Evolutionary conservation across 2,113 vertebrate species (phyloP).

Genomic region (Etheostoma cragini): DNA sequence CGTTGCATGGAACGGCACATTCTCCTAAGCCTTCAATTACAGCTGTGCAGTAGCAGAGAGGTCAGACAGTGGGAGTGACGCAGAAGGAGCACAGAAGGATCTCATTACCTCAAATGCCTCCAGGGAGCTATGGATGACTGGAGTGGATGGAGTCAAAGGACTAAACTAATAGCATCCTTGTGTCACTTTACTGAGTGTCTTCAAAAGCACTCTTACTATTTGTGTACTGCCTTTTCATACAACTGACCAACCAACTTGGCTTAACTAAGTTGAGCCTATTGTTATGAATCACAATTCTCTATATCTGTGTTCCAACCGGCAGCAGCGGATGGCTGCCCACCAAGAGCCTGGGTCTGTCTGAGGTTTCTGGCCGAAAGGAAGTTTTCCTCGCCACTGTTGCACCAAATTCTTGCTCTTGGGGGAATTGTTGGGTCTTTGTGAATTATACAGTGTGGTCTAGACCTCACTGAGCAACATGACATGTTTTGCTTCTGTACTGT

Average conservation of each 20-base stretch:
- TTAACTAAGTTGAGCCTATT: background rate
- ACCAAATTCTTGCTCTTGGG: too few species aligned
- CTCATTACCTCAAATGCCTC: constrained; percentile 76
- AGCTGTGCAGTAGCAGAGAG: constrained; percentile 61
- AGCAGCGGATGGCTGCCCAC: too few species aligned
- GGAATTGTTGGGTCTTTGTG: too few species aligned
- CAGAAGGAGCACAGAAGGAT: constrained; percentile 67
- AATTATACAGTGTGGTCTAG: too few species aligned
- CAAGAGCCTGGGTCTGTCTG: too few species aligned
- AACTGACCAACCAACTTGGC: background rate
- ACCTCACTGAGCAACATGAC: too few species aligned
- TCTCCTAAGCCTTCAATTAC: constrained; percentile 74
- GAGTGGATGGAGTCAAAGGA: constrained; percentile 55
- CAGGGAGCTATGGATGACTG: constrained; percentile 57
- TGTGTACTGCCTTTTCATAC: constrained; percentile 19
- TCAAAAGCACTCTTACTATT: constrained; percentile 38
- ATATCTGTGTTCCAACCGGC: too few species aligned
- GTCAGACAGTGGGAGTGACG: constrained; percentile 69
- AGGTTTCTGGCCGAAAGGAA: too few species aligned
- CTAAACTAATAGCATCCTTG: constrained; percentile 61
- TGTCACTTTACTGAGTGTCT: constrained; percentile 41
- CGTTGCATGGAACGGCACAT: constrained; percentile 26
- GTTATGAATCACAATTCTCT: too few species aligned
- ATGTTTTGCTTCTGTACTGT: too few species aligned
- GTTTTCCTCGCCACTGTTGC: too few species aligned